Conservation (phyloP, 1,140 invertebrate species). For the Drosophila ohnishii region DNA sequence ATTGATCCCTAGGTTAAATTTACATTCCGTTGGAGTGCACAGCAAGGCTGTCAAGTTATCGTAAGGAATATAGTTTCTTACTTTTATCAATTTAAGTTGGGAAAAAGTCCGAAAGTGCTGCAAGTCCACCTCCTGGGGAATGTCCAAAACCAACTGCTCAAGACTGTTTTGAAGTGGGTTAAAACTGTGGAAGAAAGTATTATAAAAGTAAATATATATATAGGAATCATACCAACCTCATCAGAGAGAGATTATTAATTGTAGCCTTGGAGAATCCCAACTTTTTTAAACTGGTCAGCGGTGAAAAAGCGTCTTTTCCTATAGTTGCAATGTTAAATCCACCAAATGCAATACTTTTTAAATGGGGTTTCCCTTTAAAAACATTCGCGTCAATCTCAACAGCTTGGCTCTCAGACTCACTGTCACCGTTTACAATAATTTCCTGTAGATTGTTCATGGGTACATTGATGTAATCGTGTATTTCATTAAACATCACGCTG, state of each 20-base stretch:
- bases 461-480: background rate
- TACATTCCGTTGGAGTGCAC: constrained; percentile 1
- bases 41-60: constrained; percentile 9
- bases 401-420: background rate
- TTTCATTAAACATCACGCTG: background rate
- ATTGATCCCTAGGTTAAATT: constrained; percentile 1
- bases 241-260: background rate
- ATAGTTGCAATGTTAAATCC: constrained; percentile 9
- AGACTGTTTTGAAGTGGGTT: constrained; percentile 2
- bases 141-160: constrained; percentile 19
- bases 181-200: background rate
- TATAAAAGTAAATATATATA: too few relatives aligned
- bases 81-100: background rate
- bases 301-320: background rate
- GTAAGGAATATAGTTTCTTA: background rate
- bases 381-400: background rate
- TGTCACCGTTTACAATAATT: background rate
- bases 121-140: constrained; percentile 5
- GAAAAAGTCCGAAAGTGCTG: constrained; percentile 10
- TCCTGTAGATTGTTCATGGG: constrained; percentile 5
- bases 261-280: background rate
- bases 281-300: background rate
- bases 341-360: background rate
- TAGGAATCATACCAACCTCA: background rate
- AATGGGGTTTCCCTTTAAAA: background rate